Conservation (phyloP, 1,140 invertebrate species). For the Gonatopus flavifemur region DNA sequence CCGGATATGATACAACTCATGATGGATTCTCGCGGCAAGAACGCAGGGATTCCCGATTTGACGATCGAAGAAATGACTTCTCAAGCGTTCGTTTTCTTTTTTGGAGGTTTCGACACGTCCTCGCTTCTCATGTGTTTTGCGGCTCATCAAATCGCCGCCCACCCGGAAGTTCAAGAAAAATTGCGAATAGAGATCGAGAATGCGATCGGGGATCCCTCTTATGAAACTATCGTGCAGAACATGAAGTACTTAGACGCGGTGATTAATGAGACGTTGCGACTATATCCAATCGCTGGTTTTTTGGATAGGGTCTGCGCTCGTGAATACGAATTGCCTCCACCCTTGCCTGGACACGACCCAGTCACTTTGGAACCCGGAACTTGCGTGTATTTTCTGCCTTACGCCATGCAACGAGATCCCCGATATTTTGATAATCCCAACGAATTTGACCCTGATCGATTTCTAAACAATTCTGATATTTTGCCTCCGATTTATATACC, state of each 20-base stretch:
- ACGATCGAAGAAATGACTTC: slow-evolving; percentile 16
- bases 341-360: not conserved
- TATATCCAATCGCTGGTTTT: not conserved
- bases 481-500: not conserved
- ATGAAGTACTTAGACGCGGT: slow-evolving; percentile 20
- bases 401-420: slow-evolving; percentile 7
- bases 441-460: slow-evolving; percentile 15
- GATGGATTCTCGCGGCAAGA: slow-evolving; percentile 20
- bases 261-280: slow-evolving; percentile 4
- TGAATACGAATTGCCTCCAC: slow-evolving; percentile 9
- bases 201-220: not conserved
- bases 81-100: slow-evolving; percentile 18
- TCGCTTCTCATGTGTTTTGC: not conserved
- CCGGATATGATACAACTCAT: slow-evolving; percentile 29
- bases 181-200: slow-evolving; percentile 6
- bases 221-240: slow-evolving; percentile 9
- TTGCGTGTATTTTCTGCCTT: not conserved
- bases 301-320: slow-evolving; percentile 15
- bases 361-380: not conserved
- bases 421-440: slow-evolving; percentile 1
- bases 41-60: not conserved
- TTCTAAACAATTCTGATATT: not conserved
- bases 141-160: not conserved
- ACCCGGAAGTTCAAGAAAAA: slow-evolving; percentile 7
- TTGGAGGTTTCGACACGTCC: slow-evolving; percentile 3